Evolutionary conservation across 2,797 vertebrate species (phyloP).

Genomic region (Hylomyscus alleni): DNA sequence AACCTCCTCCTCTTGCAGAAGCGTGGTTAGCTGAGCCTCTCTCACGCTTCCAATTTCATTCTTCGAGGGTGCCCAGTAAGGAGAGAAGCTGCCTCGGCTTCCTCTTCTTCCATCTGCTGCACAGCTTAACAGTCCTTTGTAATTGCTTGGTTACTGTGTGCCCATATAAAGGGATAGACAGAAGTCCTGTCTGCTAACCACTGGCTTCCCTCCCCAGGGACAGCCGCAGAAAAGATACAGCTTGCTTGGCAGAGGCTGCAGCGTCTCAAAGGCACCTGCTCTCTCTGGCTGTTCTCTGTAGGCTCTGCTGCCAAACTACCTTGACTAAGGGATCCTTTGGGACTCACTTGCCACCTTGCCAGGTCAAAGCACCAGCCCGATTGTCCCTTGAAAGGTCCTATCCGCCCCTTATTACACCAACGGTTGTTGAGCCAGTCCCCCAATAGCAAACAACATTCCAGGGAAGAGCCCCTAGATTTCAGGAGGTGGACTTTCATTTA

Average conservation of each 20-base stretch:
- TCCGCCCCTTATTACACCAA: not conserved
- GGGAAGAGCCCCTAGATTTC: not conserved
- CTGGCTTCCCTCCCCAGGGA: not conserved
- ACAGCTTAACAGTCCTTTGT: not conserved
- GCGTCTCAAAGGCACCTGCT: not conserved
- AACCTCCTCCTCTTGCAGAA: not conserved
- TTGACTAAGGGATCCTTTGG: conserved; percentile 6
- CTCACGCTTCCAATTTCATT: not conserved
- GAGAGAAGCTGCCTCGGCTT: not conserved
- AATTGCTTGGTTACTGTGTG: not conserved
- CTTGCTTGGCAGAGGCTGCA: not conserved
- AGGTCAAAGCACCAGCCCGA: not conserved
- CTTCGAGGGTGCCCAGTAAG: not conserved
- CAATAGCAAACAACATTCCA: not conserved
- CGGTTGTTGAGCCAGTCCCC: not conserved
- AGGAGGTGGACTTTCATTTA: not conserved
- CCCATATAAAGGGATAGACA: not conserved
- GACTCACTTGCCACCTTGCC: conserved; percentile 37
- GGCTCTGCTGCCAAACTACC: not conserved
- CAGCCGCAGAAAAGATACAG: not conserved
- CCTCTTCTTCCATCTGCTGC: not conserved
- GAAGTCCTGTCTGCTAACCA: not conserved
- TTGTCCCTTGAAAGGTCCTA: not conserved
- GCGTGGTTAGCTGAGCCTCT: not conserved
- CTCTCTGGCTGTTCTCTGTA: conserved; percentile 3